phyloP scores from a whole-genome alignment of 2,888 invertebrate genomes.

The Limnephilus auricula region DNA sequence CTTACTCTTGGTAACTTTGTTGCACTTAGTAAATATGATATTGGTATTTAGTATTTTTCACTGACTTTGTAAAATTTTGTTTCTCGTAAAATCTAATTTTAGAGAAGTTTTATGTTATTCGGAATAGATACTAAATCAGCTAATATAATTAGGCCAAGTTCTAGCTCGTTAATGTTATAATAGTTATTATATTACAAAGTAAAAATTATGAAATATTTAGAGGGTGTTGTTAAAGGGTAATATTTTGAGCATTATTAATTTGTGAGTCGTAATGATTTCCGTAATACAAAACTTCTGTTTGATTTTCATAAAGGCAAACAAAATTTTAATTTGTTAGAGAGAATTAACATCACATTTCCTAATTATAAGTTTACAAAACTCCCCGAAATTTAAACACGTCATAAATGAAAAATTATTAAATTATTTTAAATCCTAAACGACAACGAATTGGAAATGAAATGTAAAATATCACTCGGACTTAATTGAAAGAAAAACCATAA shows the following conservation, averaged over 20 bases:
- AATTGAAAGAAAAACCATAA: neutral
- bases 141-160: no score
- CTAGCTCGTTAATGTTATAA: no score
- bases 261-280: neutral
- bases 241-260: neutral
- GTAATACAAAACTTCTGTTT: neutral
- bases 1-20: no score
- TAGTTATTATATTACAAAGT: no score
- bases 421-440: neutral
- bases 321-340: neutral
- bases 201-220: no score
- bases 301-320: neutral
- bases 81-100: no score
- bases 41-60: no score
- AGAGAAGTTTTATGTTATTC: no score
- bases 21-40: no score
- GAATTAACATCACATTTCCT: neutral
- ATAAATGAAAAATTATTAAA: neutral
- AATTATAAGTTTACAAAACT: neutral
- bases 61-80: no score
- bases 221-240: no score
- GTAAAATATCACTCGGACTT: neutral
- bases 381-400: neutral
- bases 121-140: no score
- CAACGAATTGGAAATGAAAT: neutral